A percentile compares a stretch with the other conserved stretches of the same genome.
Evolutionary conservation across 2,888 invertebrate species (phyloP).

Genomic region (Drosophila anomalipes): DNA sequence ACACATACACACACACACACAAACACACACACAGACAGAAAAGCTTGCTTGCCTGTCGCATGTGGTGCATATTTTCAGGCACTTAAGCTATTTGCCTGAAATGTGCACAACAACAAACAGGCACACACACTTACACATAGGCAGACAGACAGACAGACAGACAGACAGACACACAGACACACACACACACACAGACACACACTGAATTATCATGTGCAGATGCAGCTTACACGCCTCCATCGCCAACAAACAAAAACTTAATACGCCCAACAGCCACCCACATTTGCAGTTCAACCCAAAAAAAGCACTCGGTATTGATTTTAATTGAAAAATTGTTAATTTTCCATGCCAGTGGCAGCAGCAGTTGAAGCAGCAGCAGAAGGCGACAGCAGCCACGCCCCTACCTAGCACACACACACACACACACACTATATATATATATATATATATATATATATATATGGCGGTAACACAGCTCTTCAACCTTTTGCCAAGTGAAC

Average conservation of each 20-base stretch:
- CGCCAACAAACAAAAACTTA: not conserved
- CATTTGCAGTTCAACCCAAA: constrained; percentile 48
- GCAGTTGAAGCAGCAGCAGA: constrained; percentile 46
- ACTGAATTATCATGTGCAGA: constrained; percentile 38
- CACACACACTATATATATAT: not conserved
- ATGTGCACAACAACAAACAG: constrained; percentile 61
- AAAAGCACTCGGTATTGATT: constrained; percentile 83
- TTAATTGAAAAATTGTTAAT: constrained; percentile 86
- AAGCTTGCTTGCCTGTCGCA: constrained; percentile 39
- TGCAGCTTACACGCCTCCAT: constrained; percentile 54
- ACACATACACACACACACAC: constrained; percentile 2
- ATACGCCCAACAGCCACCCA: constrained; percentile 18
- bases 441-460: constrained; percentile 2
- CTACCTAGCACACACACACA: constrained; percentile 26
- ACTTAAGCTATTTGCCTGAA: constrained; percentile 81
- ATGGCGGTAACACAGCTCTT: constrained; percentile 33
- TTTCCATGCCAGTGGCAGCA: constrained; percentile 80
- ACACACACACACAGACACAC: constrained; percentile 33
- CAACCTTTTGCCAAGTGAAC: constrained; percentile 66
- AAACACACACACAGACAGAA: not conserved
- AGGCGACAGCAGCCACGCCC: constrained; percentile 56
- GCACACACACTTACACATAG: constrained; percentile 28
- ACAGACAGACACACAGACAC: constrained; percentile 25
- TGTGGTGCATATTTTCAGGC: constrained; percentile 81
- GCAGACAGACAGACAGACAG: constrained; percentile 16